Conservation (phyloP, 2,113 vertebrate genomes). For the Chloropsis cyanopogon region DNA sequence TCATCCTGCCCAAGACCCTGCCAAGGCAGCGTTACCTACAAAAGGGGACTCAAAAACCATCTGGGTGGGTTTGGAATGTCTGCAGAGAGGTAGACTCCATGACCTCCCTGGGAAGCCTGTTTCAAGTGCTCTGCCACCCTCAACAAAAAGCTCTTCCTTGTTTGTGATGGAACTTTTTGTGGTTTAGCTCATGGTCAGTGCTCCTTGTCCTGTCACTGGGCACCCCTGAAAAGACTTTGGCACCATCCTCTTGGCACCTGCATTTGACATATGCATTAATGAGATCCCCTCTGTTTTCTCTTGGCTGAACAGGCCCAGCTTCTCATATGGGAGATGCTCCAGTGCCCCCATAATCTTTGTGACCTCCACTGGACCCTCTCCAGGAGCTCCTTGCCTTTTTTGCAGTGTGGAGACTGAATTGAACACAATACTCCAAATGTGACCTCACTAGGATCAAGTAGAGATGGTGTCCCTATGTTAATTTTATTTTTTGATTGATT, state of each 20-base stretch:
- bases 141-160: neutral
- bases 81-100: neutral
- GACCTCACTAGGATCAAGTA: neutral
- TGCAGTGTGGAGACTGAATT: neutral
- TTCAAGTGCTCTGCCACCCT: neutral
- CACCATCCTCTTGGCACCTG: too few relatives aligned
- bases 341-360: rapidly evolving
- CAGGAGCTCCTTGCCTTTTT: neutral
- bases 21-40: neutral
- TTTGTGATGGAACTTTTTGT: neutral
- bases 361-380: neutral
- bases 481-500: neutral
- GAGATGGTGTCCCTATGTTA: neutral
- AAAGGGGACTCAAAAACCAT: neutral
- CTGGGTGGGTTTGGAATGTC: neutral
- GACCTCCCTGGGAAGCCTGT: neutral
- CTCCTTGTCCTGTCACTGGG: neutral
- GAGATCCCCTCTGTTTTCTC: neutral
- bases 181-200: neutral
- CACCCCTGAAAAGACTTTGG: neutral
- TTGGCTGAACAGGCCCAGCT: neutral
- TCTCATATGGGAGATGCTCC: rapidly evolving
- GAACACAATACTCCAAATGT: neutral
- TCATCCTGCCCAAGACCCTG: neutral
- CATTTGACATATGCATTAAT: too few relatives aligned